Evolutionary conservation across 2,888 invertebrate species (phyloP), one percentile per base, ranked within the genome.

Genomic region (Norana najaformis): DNA sequence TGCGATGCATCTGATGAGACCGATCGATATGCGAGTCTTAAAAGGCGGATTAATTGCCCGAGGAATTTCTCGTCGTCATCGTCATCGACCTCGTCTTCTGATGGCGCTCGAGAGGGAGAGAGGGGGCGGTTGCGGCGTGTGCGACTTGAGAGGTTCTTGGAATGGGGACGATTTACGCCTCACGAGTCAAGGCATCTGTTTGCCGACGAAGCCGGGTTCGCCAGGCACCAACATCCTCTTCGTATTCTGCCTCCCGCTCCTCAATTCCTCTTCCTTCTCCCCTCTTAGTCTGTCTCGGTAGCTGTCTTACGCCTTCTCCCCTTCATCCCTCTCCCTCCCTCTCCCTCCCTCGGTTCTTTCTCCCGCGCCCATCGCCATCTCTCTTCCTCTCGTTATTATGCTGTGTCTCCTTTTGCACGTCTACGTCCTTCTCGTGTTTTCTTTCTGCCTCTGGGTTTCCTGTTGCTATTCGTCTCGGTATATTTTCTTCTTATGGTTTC

Each of bases 131-230:
- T 30, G 53, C 53, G 30, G 69, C n/a, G 11, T 16, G n/a, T 69
- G 69, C 1, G 69, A 69, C 69, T n/a, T 6, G n/a, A 69, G 69
- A 69, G 69, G 41, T 18, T 16, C 41, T 41, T 41, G 41, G 41
- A 41, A 41, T n/a, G 69, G 69, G 11, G 69, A 69, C 69, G 69
- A 69, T 69, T 69, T 69, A 69, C 69, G 69, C 69, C n/a, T 69
- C 69, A 69, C 69, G n/a, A 69, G 69, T 69, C 30, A 69, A n/a
- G 69, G 69, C 69, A 69, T 69, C 69, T 69, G 69, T 69, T 69
- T 69, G 69, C 69, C 30, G 69, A 69, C 69, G 69, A 69, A 69
- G 69, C 69, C 69, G 69, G n/a, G n/a, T 69, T 69, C 11, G 11
- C 69, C 69, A 69, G 69, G 69, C 69, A n/a, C 69, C 69, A 47